Evolutionary conservation across 2,113 vertebrate genomes (phyloP).

Genomic region (Paedocypris sp.): DNA sequence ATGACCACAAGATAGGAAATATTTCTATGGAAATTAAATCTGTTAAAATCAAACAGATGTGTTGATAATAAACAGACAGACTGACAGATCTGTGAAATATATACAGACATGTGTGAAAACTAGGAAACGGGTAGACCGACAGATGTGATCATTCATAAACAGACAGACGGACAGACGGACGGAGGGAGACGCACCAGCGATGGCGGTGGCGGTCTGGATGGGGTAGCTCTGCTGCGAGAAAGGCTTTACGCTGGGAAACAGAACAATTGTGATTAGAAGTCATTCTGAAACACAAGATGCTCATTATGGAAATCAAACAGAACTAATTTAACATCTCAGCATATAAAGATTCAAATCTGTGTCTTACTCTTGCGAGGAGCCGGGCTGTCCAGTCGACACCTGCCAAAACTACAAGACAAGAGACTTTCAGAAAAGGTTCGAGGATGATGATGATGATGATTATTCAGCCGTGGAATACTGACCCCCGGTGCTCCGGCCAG

Average conservation of each 20-base stretch:
- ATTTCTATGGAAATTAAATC: too few species aligned
- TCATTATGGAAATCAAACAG: neutral
- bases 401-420: slow-evolving; percentile 91
- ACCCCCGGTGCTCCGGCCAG: slow-evolving; percentile 89
- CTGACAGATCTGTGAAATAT: too few species aligned
- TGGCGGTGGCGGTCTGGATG: slow-evolving; percentile 84
- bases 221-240: slow-evolving; percentile 89
- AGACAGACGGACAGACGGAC: neutral
- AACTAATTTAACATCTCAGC: too few species aligned
- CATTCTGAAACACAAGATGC: neutral
- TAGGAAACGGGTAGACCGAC: too few species aligned
- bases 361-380: slow-evolving; percentile 89
- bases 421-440: slow-evolving; percentile 10
- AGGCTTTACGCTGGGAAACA: slow-evolving; percentile 80
- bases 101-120: neutral
- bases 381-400: slow-evolving; percentile 76
- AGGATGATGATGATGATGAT: too few species aligned
- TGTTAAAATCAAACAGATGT: too few species aligned
- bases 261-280: neutral
- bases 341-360: too few species aligned
- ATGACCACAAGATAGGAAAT: too few species aligned
- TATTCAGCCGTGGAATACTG: too few species aligned
- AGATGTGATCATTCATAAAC: neutral
- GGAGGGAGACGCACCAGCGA: slow-evolving; percentile 77
- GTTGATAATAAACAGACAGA: too few species aligned